Evolutionary conservation across 1,140 invertebrate genomes (phyloP), one percentile per base, ranked within the genome.

Genomic region (Colletes latitarsis): DNA sequence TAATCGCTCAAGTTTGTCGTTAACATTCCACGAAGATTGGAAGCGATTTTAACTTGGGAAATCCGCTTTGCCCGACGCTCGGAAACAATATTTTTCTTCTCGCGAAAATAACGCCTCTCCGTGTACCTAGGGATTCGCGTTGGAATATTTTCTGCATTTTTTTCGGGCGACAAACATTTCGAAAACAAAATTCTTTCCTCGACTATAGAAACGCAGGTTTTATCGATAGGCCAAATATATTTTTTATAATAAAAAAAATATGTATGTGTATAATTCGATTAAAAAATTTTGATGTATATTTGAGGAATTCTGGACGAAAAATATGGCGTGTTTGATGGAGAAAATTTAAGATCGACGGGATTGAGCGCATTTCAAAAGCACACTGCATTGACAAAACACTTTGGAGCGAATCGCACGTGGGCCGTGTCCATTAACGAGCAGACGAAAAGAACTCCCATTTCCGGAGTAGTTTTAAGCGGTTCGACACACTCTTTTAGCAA

Each of bases 401-500:
- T 10, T n/a, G 21, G 19, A 21, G 70, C 1, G 69, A 14, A 73
- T 73, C 14, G 70, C 49, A 63, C 77, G 70, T 46, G 77, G 69
- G 19, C 49, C 41, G 49, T 15, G 77, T 79, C 77, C 77, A 79
- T 79, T 79, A 79, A 71, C 70, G 57, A 30, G 49, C 15, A n/a
- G 64, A 9, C 53, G 64, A 64, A 53, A 79, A 71, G 70, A 79
- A 79, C 73, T 79, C 69, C 77, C 77, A 73, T 79, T 79, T 79
- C 77, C 77, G 77, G 77, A 62, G 77, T 73, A 79, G 60, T 79
- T 79, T 79, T 79, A 79, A 79, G 77, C 77, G 69, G 41, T 73
- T 73, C 77, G 70, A 64, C 71, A 64, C 71, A 79, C 70, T 79
- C 77, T 79, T 79, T 79, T 79, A 79, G 69, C 60, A 30, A 12